Evolutionary conservation across 2,797 vertebrate species (phyloP).

Genomic region (Enteromius thamalakanensis): DNA sequence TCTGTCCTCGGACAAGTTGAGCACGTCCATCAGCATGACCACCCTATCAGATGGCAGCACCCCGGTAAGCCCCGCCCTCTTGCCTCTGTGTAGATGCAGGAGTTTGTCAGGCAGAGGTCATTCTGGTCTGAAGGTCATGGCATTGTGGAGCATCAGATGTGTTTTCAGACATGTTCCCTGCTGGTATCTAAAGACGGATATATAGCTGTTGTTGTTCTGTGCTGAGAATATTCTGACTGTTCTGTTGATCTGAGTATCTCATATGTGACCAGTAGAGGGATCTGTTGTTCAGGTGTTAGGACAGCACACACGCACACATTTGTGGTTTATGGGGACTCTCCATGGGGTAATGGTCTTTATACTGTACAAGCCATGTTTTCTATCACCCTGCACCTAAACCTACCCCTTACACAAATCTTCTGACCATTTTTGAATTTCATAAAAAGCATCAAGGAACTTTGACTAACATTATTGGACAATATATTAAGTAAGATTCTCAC

Average conservation of each 20-base stretch:
- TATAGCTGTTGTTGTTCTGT: background rate
- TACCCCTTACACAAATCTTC: too few relatives aligned
- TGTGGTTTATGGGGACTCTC: too few relatives aligned
- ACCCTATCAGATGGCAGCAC: constrained; percentile 93
- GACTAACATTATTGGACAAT: background rate
- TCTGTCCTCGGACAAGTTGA: constrained; percentile 88
- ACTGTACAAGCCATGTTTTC: too few relatives aligned
- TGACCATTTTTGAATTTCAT: too few relatives aligned
- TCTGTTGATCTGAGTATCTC: background rate
- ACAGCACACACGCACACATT: background rate
- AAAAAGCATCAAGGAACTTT: too few relatives aligned
- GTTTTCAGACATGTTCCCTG: background rate
- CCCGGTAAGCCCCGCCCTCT: constrained; percentile 81
- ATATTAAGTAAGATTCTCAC: too few relatives aligned
- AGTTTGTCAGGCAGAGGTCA: background rate
- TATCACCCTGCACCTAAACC: too few relatives aligned
- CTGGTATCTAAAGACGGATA: background rate
- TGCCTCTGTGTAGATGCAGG: background rate
- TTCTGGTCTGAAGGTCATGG: background rate
- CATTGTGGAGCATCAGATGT: too few relatives aligned
- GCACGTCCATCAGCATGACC: constrained; percentile 93
- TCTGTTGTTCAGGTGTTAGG: background rate
- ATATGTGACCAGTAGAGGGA: constrained; percentile 2
- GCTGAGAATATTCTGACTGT: background rate
- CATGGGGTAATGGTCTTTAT: too few relatives aligned